A percentile compares a stretch with the other conserved stretches of the same genome.
These are phyloP conservation scores for Protonibea diacanthus DNA, from an alignment of 2,797 vertebrate species.

Conservation along the genomic window DNA sequence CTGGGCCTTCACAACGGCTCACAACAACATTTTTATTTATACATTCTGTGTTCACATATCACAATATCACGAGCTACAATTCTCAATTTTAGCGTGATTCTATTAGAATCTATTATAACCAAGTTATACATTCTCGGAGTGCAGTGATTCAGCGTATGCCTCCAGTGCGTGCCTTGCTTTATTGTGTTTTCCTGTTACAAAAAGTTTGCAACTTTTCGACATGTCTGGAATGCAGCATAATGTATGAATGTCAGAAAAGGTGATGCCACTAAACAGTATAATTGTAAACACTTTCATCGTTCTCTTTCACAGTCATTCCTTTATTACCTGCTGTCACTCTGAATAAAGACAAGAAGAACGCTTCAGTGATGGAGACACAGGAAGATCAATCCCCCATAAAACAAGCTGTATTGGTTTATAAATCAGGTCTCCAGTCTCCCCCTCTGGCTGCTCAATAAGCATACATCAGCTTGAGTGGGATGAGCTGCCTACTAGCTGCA, in stretches of 20 bases:
- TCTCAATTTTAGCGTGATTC: background rate
- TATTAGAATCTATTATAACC: background rate
- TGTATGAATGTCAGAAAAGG: slow-evolving; percentile 55
- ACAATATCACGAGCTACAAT: background rate
- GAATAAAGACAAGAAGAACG: slow-evolving; percentile 71
- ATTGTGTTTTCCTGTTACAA: background rate
- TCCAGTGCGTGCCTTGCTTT: background rate
- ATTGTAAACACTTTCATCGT: slow-evolving; percentile 64
- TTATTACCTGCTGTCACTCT: slow-evolving; percentile 72
- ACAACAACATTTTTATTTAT: too few species aligned
- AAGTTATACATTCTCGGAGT: background rate
- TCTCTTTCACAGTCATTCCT: slow-evolving; percentile 48
- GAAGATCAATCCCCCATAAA: slow-evolving; percentile 79
- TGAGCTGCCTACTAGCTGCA: slow-evolving; percentile 68
- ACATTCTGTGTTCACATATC: background rate
- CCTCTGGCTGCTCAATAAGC: slow-evolving; percentile 75
- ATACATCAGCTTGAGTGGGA: slow-evolving; percentile 76
- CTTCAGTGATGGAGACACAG: slow-evolving; percentile 62
- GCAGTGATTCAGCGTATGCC: background rate
- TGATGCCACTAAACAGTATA: slow-evolving; percentile 46
- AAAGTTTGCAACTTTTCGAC: slow-evolving; percentile 2
- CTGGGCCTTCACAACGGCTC: too few species aligned
- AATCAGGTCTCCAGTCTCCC: slow-evolving; percentile 71
- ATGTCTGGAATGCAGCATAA: slow-evolving; percentile 17
- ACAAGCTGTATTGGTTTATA: slow-evolving; percentile 76